Evolutionary conservation across 2,113 vertebrate species (phyloP), one percentile per base, ranked within the genome.

Genomic region (Elaphurus davidianus): DNA sequence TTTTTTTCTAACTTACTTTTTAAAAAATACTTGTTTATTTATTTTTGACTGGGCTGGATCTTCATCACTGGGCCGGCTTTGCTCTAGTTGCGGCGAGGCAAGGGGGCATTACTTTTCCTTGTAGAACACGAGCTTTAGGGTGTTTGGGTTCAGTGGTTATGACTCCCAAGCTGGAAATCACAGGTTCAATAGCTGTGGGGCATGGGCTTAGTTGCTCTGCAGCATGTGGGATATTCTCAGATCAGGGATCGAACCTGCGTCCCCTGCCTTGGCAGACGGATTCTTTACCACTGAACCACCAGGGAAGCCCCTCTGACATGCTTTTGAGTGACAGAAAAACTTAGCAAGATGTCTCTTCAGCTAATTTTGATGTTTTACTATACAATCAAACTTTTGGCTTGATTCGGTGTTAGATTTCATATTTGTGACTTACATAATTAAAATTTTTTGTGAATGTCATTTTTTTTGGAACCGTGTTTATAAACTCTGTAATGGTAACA

Each of bases 1-100:
- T 71, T 71, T 93, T 93, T 59, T 95, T 93, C 62, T n/a, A 11
- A 92, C 30, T 27, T 92, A 47, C 82, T 90, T 47, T 76, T 90
- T 43, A 27, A 27, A 43, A 76, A 43, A 7, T 25, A 76, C 25
- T 43, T 27, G 71, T 27, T 43, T 27, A 14, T 76, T 27, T 43
- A 76, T 43, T 76, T 43, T 43, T 27, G 71, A 23, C 23, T 76
- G 71, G 6, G 25, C 6, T 43, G 71, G 40, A 40, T 74, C n/a
- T 40, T 74, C 10, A 19, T 71, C 10, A 1, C 23, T 27, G 3
- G 2, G 21, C 23, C 14, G 71, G 40, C 71, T 43, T 7, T 76
- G 14, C 40, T 76, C 71, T 76, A 43, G 71, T 76, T 76, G 23
- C 0, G 0, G 40, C 0, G 1, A 76, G 71, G 40, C 12, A 23